phyloP scores from a whole-genome alignment of 2,797 vertebrate species.

The Myotis daubentonii region DNA sequence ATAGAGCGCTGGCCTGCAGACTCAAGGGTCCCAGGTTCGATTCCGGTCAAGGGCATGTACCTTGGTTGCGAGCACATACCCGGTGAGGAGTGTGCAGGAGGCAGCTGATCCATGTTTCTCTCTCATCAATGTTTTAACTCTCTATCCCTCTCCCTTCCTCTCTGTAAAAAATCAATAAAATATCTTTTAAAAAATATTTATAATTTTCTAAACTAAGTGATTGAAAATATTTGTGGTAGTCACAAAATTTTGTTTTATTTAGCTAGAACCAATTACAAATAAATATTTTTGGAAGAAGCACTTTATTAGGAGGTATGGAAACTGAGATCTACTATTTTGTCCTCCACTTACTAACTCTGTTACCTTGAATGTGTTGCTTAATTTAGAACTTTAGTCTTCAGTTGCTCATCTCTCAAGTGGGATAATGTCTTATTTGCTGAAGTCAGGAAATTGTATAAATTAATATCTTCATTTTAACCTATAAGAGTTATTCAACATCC shows the following conservation, averaged over 20 bases:
- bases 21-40: too few relatives aligned
- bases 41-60: too few relatives aligned
- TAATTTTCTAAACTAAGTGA: background rate
- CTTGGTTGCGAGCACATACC: too few relatives aligned
- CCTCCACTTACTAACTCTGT: background rate
- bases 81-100: too few relatives aligned
- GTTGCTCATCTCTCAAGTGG: constrained; percentile 3
- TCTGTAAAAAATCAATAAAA: too few relatives aligned
- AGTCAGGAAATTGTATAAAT: background rate
- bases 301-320: background rate
- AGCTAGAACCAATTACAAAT: background rate
- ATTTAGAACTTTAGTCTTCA: background rate
- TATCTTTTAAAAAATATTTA: too few relatives aligned
- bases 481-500: background rate
- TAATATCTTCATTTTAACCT: constrained; percentile 22
- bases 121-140: too few relatives aligned
- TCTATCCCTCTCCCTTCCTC: too few relatives aligned
- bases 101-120: too few relatives aligned
- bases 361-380: background rate
- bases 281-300: background rate
- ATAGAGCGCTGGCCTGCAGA: too few relatives aligned
- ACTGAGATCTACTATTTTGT: background rate
- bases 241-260: constrained; percentile 26
- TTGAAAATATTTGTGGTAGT: constrained; percentile 38
- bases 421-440: constrained; percentile 42